Evolutionary conservation across 2,113 vertebrate genomes (phyloP), one percentile per base, ranked within the genome.

Genomic region (Mixornis gularis): DNA sequence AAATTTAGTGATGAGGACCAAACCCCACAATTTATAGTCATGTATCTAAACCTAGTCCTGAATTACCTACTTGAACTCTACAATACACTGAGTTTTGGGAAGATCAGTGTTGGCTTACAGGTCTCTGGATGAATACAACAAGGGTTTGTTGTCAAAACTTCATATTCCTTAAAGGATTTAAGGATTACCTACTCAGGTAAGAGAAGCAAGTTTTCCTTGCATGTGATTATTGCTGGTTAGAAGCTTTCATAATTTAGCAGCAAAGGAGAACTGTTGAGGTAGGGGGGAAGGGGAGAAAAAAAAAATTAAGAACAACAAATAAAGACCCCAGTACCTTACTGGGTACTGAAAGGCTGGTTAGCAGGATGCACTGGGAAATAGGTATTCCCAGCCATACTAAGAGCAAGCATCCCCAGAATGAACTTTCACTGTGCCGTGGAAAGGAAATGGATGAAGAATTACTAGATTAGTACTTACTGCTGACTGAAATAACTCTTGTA

Each of bases 261-360:
- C 16, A 46, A 65, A 66, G 4, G 66, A 63, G 4, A 46, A 53
- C 13, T 65, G 38, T 9, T 21, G 9, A 8, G 9, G 7, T 6
- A 15, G 10, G 1, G 5, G 3, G 1, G 5, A 32, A 9, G 10
- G 7, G 6, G 1, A 29, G 22, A 3, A 36, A 43, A 18, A 17
- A 30, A 25, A 32, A 9, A 14, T 3, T 27, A 26, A 1, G 7
- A 36, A 41, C 29, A 34, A 1, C 11, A 52, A 44, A 49, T 17
- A 38, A 72, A 77, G 10, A 36, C 8, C 8, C 36, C 26, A 14
- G 4, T 62, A 62, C 12, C 7, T 78, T 24, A 38, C 2, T 36
- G 36, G 36, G 36, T 36, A 36, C 36, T 52, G 40, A 41, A 26
- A 74, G 13, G 34, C 29, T 65, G 20, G 16, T 17, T n/a, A 90